These are phyloP conservation scores for Hypsopygia costalis DNA, from an alignment of 2,888 invertebrate species.

Conservation along the genomic window DNA sequence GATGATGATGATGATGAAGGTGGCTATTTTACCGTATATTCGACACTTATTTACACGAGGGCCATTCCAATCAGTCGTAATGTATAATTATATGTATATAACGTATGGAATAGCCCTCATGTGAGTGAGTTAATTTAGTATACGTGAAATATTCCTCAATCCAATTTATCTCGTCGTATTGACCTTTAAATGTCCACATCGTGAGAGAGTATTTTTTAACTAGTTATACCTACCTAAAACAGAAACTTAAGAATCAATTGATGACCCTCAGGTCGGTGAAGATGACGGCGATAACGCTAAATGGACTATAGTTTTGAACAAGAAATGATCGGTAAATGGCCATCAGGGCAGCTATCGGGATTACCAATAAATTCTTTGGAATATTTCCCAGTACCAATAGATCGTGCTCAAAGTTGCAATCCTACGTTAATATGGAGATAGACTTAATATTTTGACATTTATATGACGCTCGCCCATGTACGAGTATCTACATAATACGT, in stretches of 20 bases:
- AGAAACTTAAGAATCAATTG: conserved; percentile 74
- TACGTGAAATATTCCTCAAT: too few species aligned
- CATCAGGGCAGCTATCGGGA: conserved; percentile 54
- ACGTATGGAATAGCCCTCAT: too few species aligned
- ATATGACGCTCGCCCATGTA: too few species aligned
- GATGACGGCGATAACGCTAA: conserved; percentile 48
- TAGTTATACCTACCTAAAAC: conserved; percentile 32
- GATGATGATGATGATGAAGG: too few species aligned
- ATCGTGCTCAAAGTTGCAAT: conserved; percentile 53
- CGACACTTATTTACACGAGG: too few species aligned
- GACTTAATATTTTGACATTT: too few species aligned
- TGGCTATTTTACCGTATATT: too few species aligned
- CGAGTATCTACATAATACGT: too few species aligned
- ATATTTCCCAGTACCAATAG: conserved; percentile 62
- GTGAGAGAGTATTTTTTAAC: neutral
- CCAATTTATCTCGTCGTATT: too few species aligned
- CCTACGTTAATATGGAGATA: conserved; percentile 31
- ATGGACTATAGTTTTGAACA: conserved; percentile 36
- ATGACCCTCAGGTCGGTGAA: conserved; percentile 60
- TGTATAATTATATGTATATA: too few species aligned
- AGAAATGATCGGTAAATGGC: conserved; percentile 53
- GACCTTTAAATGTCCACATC: neutral
- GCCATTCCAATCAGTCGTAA: too few species aligned
- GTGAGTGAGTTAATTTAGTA: too few species aligned
- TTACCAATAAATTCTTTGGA: conserved; percentile 71